A percentile compares a stretch with the other conserved stretches of the same genome.
Evolutionary conservation across 2,888 invertebrate genomes (phyloP).

Genomic region (Prosopocoilus inquinatus): DNA sequence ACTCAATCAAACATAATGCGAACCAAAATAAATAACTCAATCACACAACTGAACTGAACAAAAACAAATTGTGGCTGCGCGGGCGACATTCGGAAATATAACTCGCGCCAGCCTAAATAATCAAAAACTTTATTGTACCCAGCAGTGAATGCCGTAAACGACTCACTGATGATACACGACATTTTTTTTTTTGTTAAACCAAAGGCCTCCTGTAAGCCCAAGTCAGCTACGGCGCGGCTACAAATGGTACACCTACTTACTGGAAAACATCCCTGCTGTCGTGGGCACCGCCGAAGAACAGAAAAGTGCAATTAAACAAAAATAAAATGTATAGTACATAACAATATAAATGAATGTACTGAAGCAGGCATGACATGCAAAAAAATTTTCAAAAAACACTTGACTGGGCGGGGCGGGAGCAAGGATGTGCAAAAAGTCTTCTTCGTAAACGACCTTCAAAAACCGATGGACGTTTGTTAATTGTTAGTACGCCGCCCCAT

Average conservation of each 20-base stretch:
- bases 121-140: conserved; percentile 1
- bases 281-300: conserved; percentile 62
- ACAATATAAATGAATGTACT: conserved; percentile 52
- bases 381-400: conserved; percentile 48
- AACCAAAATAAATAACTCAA: conserved; percentile 43
- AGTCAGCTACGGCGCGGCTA: conserved; percentile 24
- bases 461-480: conserved; percentile 57
- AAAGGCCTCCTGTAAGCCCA: not conserved
- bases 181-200: not conserved
- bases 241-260: conserved; percentile 60
- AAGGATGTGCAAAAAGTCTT: conserved; percentile 64
- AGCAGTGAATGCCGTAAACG: not conserved
- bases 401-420: conserved; percentile 61
- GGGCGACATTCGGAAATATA: conserved; percentile 1
- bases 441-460: conserved; percentile 71
- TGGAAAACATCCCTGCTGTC: conserved; percentile 72
- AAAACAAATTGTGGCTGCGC: conserved; percentile 18
- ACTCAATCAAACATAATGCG: conserved; percentile 45
- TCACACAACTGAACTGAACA: conserved; percentile 42
- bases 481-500: conserved; percentile 76
- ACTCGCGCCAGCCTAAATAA: conserved; percentile 1
- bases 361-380: conserved; percentile 74
- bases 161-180: not conserved
- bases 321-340: conserved; percentile 45
- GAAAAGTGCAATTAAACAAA: conserved; percentile 65